phyloP scores from a whole-genome alignment of 1,140 invertebrate species.

The Penaeus indicus region DNA sequence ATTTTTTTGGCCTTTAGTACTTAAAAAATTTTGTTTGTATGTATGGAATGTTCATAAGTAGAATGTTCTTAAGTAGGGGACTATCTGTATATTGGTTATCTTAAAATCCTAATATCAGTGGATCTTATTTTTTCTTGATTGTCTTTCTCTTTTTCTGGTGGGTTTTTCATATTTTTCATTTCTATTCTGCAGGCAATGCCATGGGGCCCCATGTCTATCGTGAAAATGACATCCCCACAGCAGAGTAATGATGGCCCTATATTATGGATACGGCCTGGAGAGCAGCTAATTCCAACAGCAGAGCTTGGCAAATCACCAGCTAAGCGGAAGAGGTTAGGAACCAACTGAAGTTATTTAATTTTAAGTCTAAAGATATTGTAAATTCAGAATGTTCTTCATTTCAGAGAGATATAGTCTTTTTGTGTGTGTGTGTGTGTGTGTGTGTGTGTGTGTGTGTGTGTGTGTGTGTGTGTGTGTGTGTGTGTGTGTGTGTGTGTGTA shows the following conservation, averaged over 20 bases:
- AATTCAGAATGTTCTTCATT: too few species aligned
- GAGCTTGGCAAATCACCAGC: slow-evolving; percentile 85
- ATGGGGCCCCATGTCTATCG: slow-evolving; percentile 91
- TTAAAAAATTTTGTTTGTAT: too few species aligned
- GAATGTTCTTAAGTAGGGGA: too few species aligned
- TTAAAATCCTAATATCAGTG: neutral
- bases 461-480: too few species aligned
- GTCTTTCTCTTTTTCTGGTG: neutral
- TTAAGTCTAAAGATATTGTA: too few species aligned
- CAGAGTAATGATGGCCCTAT: slow-evolving; percentile 99
- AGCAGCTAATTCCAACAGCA: slow-evolving; percentile 95
- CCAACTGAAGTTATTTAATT: neutral
- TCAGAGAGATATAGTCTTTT: too few species aligned
- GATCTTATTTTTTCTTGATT: neutral
- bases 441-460: too few species aligned
- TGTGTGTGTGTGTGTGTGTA: too few species aligned
- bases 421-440: too few species aligned
- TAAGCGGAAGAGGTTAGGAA: slow-evolving; percentile 83
- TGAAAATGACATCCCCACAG: slow-evolving; percentile 86
- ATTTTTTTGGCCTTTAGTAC: too few species aligned
- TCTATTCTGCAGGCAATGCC: slow-evolving; percentile 88
- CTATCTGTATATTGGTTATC: too few species aligned
- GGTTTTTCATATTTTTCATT: neutral
- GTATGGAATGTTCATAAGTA: too few species aligned
- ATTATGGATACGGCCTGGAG: slow-evolving; percentile 96